Evolutionary conservation across 2,888 invertebrate genomes (phyloP), one percentile per base, ranked within the genome.

Genomic region (Ennomos fuscantarius): DNA sequence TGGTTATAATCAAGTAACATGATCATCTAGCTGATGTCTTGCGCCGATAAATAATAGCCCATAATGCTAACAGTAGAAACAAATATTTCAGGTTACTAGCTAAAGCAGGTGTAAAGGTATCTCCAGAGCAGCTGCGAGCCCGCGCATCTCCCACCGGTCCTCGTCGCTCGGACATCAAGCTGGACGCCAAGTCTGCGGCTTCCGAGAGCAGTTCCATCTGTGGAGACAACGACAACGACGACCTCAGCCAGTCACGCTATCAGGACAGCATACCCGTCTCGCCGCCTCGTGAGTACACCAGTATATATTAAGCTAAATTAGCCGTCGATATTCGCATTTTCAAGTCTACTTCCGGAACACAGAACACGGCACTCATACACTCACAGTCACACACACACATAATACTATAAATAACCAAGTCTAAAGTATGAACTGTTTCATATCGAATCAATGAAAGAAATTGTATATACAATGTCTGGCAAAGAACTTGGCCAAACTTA

Each of bases 31-130:
- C 24, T 24, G 24, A 24, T 24, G 24, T 2, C 2, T 24, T 24
- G 24, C 24, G 24, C 24, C 24, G 6, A 24, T 6, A 24, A 24
- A 24, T 24, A 24, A 24, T 24, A 24, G 24, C 6, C 11, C n/a
- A 11, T 11, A 8, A 11, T 33, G 40, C 8, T 34, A 40, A 15
- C 33, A 41, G 13, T 9, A 24, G 24, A 11, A 1, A 9, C 42
- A 15, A 8, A 32, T 10, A 12, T 40, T 52, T 62, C 69, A 95
- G 96, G 65, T 89, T 97, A 62, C 88, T 97, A 64, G 97, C 97
- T 36, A 97, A 97, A 83, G 97, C 97, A 0, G 97, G 97, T 9
- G 96, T 97, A 9, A 97, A 97, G 83, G 96, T 97, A 50, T 96
- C 96, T 8, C 94, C 97, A 0, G 97, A 97, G 12, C 97, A 97